Base-by-base conservation (phyloP, 92 coral and sea anemone species). In the Umimayanthus chanpuru region DNA sequence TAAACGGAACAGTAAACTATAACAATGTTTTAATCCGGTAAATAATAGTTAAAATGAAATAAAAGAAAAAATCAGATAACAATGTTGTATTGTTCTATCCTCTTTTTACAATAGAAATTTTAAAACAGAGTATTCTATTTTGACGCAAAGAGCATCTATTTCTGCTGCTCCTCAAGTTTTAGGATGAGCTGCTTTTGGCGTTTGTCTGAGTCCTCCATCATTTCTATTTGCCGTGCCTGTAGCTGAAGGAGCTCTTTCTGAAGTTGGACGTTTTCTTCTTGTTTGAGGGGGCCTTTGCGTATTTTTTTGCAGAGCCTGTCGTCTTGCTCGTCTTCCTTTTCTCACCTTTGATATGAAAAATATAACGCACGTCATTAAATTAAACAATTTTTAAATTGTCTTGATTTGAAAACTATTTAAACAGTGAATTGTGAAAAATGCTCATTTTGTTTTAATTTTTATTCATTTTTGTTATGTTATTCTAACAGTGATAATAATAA, bases 201-300 rank as follows among this genome's bases (percentile, higher is more conserved):
- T 79, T 79, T 79, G 68, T 79, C 83, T 29, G 83, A 53, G 41
- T 53, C 83, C 83, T 79, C 41, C 68, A 79, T 50, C 83, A 79
- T 79, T 79, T 79, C 83, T 28, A 79, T 50, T 53, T 53, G 68
- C 14, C 83, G 83, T 50, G n/a, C 44, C 43, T 79, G 83, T 77
- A 53, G 68, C 44, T 53, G 83, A 53, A 79, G 70, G 83, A 79
- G 67, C 83, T 79, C 70, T 79, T 79, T n/a, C 44, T 79, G 41
- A 55, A 79, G 53, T 26, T 79, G 68, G 70, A 79, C 65, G 81
- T 77, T 77, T 77, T 77, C 81, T 77, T 77, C 65, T 77, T 77
- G 81, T 77, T 44, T 49, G 38, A 77, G 65, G 65, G 14, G 81
- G 81, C 81, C 64, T 77, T 77, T 77, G 21, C 81, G 66, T 77